Base-by-base conservation (phyloP, 1,140 invertebrate species). In the Teleogryllus occipitalis region DNA sequence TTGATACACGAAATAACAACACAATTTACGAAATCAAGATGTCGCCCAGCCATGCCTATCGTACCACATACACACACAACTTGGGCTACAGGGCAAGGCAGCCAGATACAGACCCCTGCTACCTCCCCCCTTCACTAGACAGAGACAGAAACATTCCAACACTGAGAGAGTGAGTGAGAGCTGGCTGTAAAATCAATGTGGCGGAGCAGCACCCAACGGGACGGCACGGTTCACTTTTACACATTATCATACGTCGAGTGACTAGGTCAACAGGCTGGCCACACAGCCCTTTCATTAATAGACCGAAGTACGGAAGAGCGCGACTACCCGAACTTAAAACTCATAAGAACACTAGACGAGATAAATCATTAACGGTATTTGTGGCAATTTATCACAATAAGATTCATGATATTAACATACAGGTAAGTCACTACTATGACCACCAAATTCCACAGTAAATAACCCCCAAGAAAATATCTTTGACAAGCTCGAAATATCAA, bases 71-170 rank as follows among this genome's bases (percentile, higher is more conserved):
- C 76, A 77, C 76, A 49, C 76, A 48, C 76, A 77, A 47, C 48
- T 77, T 77, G 46, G 76, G 76, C 46, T 48, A 47, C 47, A 77
- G 46, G 47, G 76, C 48, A 77, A 77, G 76, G 47, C 76, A 77
- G 76, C 76, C 48, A 48, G 47, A 76, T 78, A 22, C 46, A 8
- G 39, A 76, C 80, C 75, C 77, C 22, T 22, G 47, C 46, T 74
- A 27, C 46, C 54, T 72, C 46, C 80, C 73, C 80, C 21, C 77
- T 72, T 76, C 80, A 65, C 74, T 22, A 79, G 78, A 79, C 78
- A 75, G 78, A 79, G 78, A 79, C 72, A 65, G 78, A 79, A 79
- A 49, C 78, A 79, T 79, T 79, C 76, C 79, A 75, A 80, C 81
- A 81, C 79, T 79, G 81, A 47, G 78, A 65, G 54, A 77, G 73